Evolutionary conservation across 2,888 invertebrate species (phyloP), one percentile per base, ranked within the genome.

Genomic region (Bhutanitis thaidina): DNA sequence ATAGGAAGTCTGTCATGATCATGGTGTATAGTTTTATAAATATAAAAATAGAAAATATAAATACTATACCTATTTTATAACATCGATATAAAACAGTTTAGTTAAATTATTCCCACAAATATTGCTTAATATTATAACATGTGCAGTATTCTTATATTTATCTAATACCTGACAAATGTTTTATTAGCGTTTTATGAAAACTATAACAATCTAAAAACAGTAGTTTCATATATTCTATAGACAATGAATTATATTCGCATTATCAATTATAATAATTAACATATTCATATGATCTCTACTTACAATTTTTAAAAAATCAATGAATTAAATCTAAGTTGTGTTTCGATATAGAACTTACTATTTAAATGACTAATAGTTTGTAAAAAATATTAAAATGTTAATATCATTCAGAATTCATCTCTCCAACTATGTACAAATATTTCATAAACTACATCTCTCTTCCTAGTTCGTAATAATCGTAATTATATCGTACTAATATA

Each of bases 331-430:
- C 67, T 78, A 79, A 55, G 70, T 76, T 75, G 76, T 71, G 65
- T 64, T 69, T 78, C 63, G 69, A 77, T 62, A 65, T 75, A 69
- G 58, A 69, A 62, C 61, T 46, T 30, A 37, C 46, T 74, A 71
- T 75, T 73, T 70, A 63, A 71, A 78, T 62, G 66, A 67, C 77
- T 79, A 77, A 75, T 69, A 73, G 64, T 74, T 75, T 71, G 76
- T 84, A 81, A 77, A 80, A 77, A 74, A 67, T 84, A 86, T 75
- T 83, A 84, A 82, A 85, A 85, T 82, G 85, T 80, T 73, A 82
- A 77, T 82, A 81, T 80, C 80, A 80, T 84, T 83, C 83, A 83
- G 75, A 80, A 79, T 77, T 74, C 70, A 60, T 69, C 77, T 81
- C 79, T 82, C 83, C 75, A 63, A 58, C 58, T 75, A 71, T 77